phyloP scores from a whole-genome alignment of 2,797 vertebrate genomes.

The Halcyon badia region DNA sequence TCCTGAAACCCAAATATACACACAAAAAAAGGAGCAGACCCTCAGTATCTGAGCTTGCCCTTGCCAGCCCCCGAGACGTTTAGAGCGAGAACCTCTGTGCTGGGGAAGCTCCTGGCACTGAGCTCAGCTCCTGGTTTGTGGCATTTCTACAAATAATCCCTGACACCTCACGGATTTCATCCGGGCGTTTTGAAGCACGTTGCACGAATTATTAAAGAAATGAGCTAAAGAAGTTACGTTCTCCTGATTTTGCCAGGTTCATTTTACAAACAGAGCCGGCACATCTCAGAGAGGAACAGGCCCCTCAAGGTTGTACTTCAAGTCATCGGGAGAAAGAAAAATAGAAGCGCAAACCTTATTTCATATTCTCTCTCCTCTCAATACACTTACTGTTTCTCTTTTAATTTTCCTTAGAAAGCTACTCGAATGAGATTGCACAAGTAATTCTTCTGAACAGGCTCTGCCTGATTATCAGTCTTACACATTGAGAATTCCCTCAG shows the following conservation, averaged over 20 bases:
- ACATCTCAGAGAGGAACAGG: background rate
- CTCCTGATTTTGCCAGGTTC: background rate
- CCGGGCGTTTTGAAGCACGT: background rate
- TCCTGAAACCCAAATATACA: background rate
- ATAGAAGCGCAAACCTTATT: background rate
- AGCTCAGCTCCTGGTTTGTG: background rate
- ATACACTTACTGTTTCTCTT: background rate
- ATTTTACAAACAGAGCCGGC: background rate
- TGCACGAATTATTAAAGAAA: background rate
- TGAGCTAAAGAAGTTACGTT: background rate
- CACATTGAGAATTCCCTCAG: background rate
- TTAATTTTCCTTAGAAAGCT: conserved; percentile 13
- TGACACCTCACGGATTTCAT: background rate
- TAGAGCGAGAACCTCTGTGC: background rate
- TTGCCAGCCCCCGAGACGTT: background rate
- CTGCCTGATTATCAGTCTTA: background rate
- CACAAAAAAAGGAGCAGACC: background rate
- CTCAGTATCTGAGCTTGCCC: background rate
- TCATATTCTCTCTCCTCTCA: background rate
- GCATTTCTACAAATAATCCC: background rate
- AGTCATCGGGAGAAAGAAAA: background rate
- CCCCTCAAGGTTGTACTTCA: background rate
- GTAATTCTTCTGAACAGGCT: background rate
- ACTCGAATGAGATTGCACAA: background rate
- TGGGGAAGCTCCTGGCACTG: background rate